phyloP scores from a whole-genome alignment of 2,113 vertebrate species.

The western clawed frog (Xenopus tropicalis) region DNA sequence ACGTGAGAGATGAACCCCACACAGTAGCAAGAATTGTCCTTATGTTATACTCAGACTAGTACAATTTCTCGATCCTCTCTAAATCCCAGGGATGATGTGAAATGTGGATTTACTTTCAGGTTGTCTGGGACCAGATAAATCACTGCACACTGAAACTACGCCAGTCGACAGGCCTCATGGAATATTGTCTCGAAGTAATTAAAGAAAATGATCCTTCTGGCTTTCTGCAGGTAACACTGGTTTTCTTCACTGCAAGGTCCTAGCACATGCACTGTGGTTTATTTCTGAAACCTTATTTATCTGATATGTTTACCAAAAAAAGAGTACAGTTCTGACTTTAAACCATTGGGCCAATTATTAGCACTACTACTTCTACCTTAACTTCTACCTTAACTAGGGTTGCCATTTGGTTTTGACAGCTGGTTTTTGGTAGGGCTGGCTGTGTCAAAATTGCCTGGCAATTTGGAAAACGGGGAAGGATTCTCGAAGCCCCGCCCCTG shows the following conservation, averaged over 20 bases:
- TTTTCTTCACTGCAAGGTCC: neutral
- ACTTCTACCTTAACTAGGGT: no score
- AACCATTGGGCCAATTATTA: no score
- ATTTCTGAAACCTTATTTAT: no score
- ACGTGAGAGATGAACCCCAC: conserved; percentile 57
- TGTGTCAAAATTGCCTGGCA: no score
- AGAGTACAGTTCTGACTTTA: no score
- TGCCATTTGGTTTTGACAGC: no score
- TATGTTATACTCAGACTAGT: neutral
- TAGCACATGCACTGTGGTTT: no score
- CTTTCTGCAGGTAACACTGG: conserved; percentile 83
- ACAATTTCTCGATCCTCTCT: conserved; percentile 28
- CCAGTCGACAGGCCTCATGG: conserved; percentile 98
- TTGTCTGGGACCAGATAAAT: conserved; percentile 97
- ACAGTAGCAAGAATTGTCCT: conserved; percentile 20
- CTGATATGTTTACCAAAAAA: no score
- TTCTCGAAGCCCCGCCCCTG: no score
- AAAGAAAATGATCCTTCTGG: conserved; percentile 95
- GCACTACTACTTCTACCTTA: no score
- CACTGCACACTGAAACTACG: conserved; percentile 96
- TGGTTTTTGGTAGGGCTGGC: no score
- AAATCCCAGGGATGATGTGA: conserved; percentile 32
- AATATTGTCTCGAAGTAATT: conserved; percentile 93
- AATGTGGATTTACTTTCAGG: conserved; percentile 60
- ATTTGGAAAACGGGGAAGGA: no score